Conservation (phyloP, 1,140 invertebrate species). For the Anadara kagoshimensis region DNA sequence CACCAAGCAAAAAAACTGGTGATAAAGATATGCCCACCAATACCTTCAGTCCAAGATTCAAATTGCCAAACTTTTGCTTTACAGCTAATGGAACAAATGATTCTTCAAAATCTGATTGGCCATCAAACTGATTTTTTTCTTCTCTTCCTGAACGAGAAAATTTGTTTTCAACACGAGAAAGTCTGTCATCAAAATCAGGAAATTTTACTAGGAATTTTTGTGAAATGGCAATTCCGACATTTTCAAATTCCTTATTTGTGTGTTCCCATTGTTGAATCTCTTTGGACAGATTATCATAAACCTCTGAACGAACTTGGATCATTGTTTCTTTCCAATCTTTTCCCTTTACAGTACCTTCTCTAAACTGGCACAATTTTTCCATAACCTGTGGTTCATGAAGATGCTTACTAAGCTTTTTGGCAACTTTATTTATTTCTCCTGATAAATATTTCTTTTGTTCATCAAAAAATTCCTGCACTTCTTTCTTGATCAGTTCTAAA, state of each 20-base stretch:
- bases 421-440: conserved; percentile 20
- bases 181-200: conserved; percentile 44
- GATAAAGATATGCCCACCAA: conserved; percentile 34
- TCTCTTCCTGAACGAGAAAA: conserved; percentile 5
- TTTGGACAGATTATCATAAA: conserved; percentile 38
- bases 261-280: conserved; percentile 47
- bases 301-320: conserved; percentile 27
- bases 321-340: conserved; percentile 15
- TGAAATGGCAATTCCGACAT: conserved; percentile 22
- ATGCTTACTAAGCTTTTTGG: conserved; percentile 30
- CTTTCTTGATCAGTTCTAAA: too few relatives aligned
- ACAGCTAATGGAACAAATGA: conserved; percentile 34
- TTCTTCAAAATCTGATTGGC: background rate
- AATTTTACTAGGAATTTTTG: conserved; percentile 39
- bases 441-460: conserved; percentile 31
- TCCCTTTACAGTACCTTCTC: conserved; percentile 2
- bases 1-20: conserved; percentile 39
- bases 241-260: conserved; percentile 22
- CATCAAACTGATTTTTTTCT: background rate
- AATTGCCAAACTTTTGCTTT: conserved; percentile 18
- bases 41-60: conserved; percentile 41
- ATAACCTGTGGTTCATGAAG: conserved; percentile 13
- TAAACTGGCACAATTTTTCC: conserved; percentile 30
- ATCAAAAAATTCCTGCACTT: conserved; percentile 46
- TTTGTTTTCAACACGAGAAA: conserved; percentile 34